A percentile compares a stretch with the other conserved stretches of the same genome.
Conservation (phyloP, 2,888 invertebrate genomes). For the Epistrophe grossulariae region DNA sequence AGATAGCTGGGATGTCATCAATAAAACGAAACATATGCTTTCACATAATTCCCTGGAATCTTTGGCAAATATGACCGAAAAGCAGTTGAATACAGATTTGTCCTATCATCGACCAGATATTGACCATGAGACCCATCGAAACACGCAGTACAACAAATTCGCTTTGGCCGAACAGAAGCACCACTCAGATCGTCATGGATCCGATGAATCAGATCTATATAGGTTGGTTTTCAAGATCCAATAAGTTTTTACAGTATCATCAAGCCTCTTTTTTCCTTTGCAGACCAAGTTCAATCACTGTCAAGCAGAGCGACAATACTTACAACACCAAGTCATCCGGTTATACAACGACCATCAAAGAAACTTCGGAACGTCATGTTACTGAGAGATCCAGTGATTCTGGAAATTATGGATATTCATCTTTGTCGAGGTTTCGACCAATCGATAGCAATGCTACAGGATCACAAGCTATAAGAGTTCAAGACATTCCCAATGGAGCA, state of each 20-base stretch:
- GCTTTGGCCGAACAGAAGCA: constrained; percentile 81
- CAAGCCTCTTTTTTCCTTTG: not conserved
- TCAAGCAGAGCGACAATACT: constrained; percentile 82
- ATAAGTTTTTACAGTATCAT: not conserved
- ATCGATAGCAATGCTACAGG: constrained; percentile 88
- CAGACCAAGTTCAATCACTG: constrained; percentile 83
- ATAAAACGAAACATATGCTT: constrained; percentile 91
- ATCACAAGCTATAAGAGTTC: constrained; percentile 93
- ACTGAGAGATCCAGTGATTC: constrained; percentile 79
- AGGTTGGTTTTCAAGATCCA: constrained; percentile 45
- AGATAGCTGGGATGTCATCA: constrained; percentile 93
- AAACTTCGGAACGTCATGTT: constrained; percentile 82
- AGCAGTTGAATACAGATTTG: constrained; percentile 85
- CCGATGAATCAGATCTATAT: constrained; percentile 80
- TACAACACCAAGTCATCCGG: constrained; percentile 81
- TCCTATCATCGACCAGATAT: constrained; percentile 84
- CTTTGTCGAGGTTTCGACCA: constrained; percentile 82
- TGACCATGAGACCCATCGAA: constrained; percentile 87
- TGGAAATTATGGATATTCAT: constrained; percentile 80
- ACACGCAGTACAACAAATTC: constrained; percentile 87
- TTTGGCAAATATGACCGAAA: constrained; percentile 88
- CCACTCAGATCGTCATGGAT: constrained; percentile 79
- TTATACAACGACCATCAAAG: constrained; percentile 83
- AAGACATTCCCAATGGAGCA: constrained; percentile 93
- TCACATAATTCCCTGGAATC: constrained; percentile 89